These are phyloP conservation scores for Diplazon laetatorius DNA, from an alignment of 2,888 invertebrate species.

Conservation along the genomic window DNA sequence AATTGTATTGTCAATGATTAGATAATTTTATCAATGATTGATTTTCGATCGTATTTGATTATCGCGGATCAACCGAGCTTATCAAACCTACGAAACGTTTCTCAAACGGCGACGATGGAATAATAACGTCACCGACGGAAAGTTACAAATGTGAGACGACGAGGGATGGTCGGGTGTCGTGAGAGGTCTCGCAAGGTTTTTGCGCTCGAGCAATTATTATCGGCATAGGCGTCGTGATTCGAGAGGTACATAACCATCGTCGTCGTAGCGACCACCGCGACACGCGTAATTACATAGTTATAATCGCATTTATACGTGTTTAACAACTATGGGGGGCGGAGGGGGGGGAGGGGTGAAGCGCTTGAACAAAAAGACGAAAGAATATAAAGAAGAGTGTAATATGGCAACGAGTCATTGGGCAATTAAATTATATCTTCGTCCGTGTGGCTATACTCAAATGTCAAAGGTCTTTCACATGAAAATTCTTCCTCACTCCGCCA, in stretches of 20 bases:
- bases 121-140: constrained; percentile 27
- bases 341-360: too few relatives aligned
- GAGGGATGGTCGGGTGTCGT: not conserved
- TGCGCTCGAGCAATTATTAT: constrained; percentile 27
- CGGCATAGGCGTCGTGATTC: constrained; percentile 6
- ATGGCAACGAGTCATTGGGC: constrained; percentile 30
- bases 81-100: not conserved
- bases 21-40: constrained; percentile 25
- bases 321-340: constrained; percentile 22
- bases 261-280: constrained; percentile 13
- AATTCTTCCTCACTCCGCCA: constrained; percentile 2
- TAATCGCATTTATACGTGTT: constrained; percentile 38
- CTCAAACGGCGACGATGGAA: not conserved
- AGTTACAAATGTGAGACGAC: constrained; percentile 15
- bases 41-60: constrained; percentile 36
- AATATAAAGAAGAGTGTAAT: constrained; percentile 33
- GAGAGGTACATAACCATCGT: constrained; percentile 4
- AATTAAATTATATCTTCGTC: constrained; percentile 31
- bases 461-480: constrained; percentile 10
- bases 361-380: constrained; percentile 26
- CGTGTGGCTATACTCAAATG: constrained; percentile 21
- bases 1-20: too few relatives aligned
- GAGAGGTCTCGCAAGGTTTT: constrained; percentile 34
- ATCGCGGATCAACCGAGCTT: constrained; percentile 54
- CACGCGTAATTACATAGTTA: constrained; percentile 39